Base-by-base conservation (phyloP, 2,888 invertebrate genomes). In the Phania funesta region DNA sequence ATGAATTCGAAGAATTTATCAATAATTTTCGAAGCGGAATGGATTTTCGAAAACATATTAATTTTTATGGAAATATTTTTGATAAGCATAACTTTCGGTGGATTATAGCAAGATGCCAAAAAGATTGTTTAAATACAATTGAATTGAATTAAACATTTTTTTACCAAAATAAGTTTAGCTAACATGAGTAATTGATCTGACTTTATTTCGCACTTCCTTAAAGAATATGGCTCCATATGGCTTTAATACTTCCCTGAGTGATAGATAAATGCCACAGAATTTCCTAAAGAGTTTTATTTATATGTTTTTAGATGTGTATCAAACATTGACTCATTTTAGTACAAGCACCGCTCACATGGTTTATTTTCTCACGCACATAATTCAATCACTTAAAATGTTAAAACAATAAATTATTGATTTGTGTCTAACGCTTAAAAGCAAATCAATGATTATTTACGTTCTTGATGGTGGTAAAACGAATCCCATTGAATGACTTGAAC, bases 361-460 rank as follows among this genome's bases (percentile, higher is more conserved):
- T 79, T 62, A 79, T 84, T 87, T 88, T 88, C 87, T 87, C 88
- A 88, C 87, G 88, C 87, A 87, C 88, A 88, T 88, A 88, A 88
- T 88, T 88, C 87, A 88, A 88, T 88, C 73, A 79, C 73, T 73
- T 73, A 50, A 44, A 65, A 75, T 75, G 65, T 56, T 50, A 48
- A 70, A 65, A 70, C 78, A 56, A 82, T 78, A 82, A 82, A 82
- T 82, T 82, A 78, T 82, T 82, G 82, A 82, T 82, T 78, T 78
- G 70, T 82, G 74, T 82, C 74, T 64, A 78, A 62, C 48, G 64
- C 56, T 48, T 71, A 44, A 78, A 78, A 58, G 71, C 44, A 78
- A 65, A 68, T 60, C 58, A 60, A 68, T 67, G 60, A 68, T 52
- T 54, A 44, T 60, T 60, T 18, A 60, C 35, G 9, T 9, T 35